Percentiles rank a stretch among this genome's conserved stretches.
phyloP scores from a whole-genome alignment of 2,888 invertebrate genomes.

The Andricus quercusramuli region DNA sequence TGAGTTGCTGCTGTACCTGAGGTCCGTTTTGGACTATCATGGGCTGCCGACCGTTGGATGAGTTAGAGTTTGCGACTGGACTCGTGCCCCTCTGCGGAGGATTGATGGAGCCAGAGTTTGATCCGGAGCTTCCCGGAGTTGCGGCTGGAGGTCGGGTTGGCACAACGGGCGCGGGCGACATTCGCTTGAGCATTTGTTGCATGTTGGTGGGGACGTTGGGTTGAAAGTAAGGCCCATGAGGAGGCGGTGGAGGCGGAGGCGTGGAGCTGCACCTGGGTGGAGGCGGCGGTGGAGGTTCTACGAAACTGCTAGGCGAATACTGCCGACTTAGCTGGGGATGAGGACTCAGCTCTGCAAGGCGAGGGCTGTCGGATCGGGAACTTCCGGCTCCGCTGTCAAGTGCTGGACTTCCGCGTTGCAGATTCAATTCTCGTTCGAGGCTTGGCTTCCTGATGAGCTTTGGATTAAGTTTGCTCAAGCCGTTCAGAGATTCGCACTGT shows the following conservation, averaged over 20 bases:
- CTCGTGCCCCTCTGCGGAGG: slow-evolving; percentile 86
- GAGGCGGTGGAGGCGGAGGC: slow-evolving; percentile 83
- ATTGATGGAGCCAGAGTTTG: slow-evolving; percentile 68
- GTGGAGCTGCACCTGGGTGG: slow-evolving; percentile 88
- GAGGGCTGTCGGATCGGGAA: slow-evolving; percentile 93
- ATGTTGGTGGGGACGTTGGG: slow-evolving; percentile 83
- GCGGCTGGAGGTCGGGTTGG: slow-evolving; percentile 85
- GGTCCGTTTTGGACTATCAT: slow-evolving; percentile 91
- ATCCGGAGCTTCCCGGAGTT: slow-evolving; percentile 78
- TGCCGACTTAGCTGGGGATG: slow-evolving; percentile 86
- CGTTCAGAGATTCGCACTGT: slow-evolving; percentile 81
- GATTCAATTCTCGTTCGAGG: slow-evolving; percentile 89
- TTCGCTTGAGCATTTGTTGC: slow-evolving; percentile 87
- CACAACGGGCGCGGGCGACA: slow-evolving; percentile 87
- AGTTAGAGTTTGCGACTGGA: slow-evolving; percentile 82
- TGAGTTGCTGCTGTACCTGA: slow-evolving; percentile 90
- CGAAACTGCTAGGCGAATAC: slow-evolving; percentile 85
- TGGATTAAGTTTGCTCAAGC: slow-evolving; percentile 80
- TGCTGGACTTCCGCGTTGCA: slow-evolving; percentile 91
- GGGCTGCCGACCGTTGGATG: slow-evolving; percentile 83
- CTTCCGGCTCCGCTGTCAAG: slow-evolving; percentile 93
- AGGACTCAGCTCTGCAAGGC: slow-evolving; percentile 82
- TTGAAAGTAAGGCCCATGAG: slow-evolving; percentile 79
- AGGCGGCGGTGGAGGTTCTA: slow-evolving; percentile 84
- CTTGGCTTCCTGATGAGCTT: slow-evolving; percentile 93